These are phyloP conservation scores for Idaea biselata DNA, from an alignment of 2,888 invertebrate species.

Conservation along the genomic window DNA sequence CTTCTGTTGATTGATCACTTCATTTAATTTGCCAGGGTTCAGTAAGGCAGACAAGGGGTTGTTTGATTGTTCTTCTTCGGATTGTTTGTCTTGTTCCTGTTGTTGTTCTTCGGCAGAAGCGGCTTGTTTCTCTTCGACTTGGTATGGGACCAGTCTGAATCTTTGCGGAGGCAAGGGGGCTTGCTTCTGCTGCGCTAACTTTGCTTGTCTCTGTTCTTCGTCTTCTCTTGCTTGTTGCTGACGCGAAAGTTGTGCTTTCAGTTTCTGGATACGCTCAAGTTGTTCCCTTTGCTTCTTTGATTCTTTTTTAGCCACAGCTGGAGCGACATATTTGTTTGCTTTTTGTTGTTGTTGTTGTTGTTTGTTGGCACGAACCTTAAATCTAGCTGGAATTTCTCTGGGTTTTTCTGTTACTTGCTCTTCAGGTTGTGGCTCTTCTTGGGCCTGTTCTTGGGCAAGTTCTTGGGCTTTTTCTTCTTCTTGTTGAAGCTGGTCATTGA, in stretches of 20 bases:
- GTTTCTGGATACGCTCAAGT: slow-evolving; percentile 27
- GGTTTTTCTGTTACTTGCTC: slow-evolving; percentile 7
- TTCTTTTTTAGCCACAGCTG: slow-evolving; percentile 30
- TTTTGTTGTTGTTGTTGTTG: slow-evolving; percentile 11
- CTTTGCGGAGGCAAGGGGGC: slow-evolving; percentile 13
- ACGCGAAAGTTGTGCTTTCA: slow-evolving; percentile 23
- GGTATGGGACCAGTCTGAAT: slow-evolving; percentile 24
- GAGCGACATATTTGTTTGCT: slow-evolving; percentile 25
- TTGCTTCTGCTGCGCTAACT: slow-evolving; percentile 10
- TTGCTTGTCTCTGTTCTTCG: slow-evolving; percentile 12
- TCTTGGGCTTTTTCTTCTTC: slow-evolving; percentile 22
- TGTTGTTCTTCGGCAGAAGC: slow-evolving; percentile 16
- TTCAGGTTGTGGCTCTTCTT: slow-evolving; percentile 11
- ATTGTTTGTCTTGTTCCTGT: slow-evolving; percentile 13
- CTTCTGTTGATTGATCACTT: slow-evolving; percentile 29
- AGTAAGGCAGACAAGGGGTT: slow-evolving; percentile 29
- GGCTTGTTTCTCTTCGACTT: slow-evolving; percentile 20
- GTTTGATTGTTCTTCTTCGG: slow-evolving; percentile 21
- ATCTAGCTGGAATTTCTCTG: slow-evolving; percentile 26
- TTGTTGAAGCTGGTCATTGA: slow-evolving; percentile 16
- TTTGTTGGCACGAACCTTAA: slow-evolving; percentile 16
- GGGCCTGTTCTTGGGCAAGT: slow-evolving; percentile 20
- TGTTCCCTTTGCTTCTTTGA: slow-evolving; percentile 27
- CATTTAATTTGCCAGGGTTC: slow-evolving; percentile 31
- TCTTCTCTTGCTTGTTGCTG: slow-evolving; percentile 15